Conservation (phyloP, 1,140 invertebrate genomes). For the Anoplolepis gracilipes region DNA sequence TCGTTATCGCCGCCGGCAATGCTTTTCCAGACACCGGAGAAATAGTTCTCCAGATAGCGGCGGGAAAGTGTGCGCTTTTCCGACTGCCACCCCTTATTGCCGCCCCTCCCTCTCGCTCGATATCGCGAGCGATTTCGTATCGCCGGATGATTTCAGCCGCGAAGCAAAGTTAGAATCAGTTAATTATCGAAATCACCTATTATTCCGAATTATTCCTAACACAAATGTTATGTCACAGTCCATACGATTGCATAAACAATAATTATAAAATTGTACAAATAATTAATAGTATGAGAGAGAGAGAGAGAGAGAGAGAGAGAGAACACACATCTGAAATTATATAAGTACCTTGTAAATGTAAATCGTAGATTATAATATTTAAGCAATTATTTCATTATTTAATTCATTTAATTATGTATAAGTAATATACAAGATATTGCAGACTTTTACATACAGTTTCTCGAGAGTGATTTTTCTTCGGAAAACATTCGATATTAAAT, state of each 20-base stretch:
- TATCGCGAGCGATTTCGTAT: constrained; percentile 70
- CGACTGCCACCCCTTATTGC: neutral
- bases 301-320: too few relatives aligned
- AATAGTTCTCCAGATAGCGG: constrained; percentile 76
- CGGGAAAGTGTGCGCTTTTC: constrained; percentile 73
- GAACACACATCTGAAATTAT: neutral
- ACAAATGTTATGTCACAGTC: neutral
- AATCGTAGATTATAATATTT: neutral
- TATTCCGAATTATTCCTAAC: neutral
- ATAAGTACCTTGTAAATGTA: neutral
- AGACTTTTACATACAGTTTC: too few relatives aligned
- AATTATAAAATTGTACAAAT: neutral
- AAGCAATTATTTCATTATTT: neutral
- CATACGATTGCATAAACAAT: neutral
- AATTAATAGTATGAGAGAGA: neutral
- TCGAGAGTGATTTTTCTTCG: neutral
- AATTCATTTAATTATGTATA: neutral
- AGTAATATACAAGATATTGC: too few relatives aligned
- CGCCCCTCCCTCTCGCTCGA: constrained; percentile 29
- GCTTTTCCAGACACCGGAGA: constrained; percentile 77
- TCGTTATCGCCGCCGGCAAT: constrained; percentile 75
- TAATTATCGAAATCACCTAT: constrained; percentile 37
- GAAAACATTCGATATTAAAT: neutral
- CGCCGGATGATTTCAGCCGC: constrained; percentile 69
- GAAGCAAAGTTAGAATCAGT: constrained; percentile 57